Evolutionary conservation across 2,113 vertebrate genomes (phyloP).

Genomic region (Abramis brama): DNA sequence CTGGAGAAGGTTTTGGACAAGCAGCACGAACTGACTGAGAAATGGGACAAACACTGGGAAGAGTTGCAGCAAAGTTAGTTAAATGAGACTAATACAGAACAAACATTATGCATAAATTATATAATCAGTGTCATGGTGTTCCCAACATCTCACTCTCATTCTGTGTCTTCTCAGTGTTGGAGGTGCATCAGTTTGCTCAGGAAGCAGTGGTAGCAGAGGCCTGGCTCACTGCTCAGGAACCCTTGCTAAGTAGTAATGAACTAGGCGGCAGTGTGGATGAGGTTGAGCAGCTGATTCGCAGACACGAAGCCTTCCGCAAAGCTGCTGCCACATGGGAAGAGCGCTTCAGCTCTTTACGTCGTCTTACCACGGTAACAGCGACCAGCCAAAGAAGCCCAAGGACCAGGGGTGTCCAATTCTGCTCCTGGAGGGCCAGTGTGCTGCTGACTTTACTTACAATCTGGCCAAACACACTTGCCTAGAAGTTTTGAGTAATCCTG

Average conservation of each 20-base stretch:
- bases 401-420: neutral
- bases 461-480: neutral
- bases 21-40: constrained; percentile 87
- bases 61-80: constrained; percentile 90
- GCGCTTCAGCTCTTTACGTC: constrained; percentile 89
- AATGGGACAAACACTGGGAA: constrained; percentile 95
- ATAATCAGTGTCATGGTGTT: neutral
- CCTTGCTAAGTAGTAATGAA: constrained; percentile 86
- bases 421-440: neutral
- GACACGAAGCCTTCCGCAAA: constrained; percentile 93
- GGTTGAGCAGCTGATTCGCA: constrained; percentile 93
- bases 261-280: constrained; percentile 92
- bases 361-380: constrained; percentile 85
- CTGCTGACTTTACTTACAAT: neutral
- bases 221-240: constrained; percentile 92
- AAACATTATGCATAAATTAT: neutral
- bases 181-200: constrained; percentile 96
- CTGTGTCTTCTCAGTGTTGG: constrained; percentile 79
- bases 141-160: neutral
- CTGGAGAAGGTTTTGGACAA: constrained; percentile 87
- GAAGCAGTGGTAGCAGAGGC: constrained; percentile 93
- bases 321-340: constrained; percentile 93
- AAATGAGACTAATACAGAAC: neutral
- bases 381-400: neutral
- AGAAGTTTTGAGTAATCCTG: neutral